Conservation (phyloP, 2,113 vertebrate genomes). For the Hydrolagus affinis region DNA sequence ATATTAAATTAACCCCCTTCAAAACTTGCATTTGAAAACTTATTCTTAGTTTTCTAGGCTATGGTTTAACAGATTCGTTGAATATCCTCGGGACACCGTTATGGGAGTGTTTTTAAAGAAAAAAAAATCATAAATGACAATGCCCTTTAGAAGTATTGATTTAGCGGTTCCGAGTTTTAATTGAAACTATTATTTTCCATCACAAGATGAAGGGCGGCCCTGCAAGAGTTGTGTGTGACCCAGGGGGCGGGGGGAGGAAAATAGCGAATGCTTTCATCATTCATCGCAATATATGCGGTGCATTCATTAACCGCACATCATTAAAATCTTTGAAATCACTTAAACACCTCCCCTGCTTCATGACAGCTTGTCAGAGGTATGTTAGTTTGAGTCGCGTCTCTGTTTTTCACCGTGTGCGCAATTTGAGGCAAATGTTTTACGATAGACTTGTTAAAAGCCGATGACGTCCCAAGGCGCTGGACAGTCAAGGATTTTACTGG, state of each 20-base stretch:
- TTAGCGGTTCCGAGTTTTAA: background rate
- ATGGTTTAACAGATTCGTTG: too few species aligned
- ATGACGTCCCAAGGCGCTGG: too few species aligned
- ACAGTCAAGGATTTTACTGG: too few species aligned
- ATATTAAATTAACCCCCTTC: too few species aligned
- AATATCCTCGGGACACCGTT: too few species aligned
- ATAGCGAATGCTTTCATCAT: background rate
- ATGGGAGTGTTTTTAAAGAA: background rate
- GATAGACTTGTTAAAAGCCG: too few species aligned
- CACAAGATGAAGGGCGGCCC: background rate
- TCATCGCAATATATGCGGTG: background rate
- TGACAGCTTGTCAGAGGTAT: too few species aligned
- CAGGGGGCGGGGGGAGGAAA: background rate
- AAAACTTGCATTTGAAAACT: too few species aligned
- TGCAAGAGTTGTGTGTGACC: background rate
- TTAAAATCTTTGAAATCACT: background rate
- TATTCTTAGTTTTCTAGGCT: too few species aligned
- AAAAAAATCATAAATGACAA: background rate
- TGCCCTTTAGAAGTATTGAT: background rate
- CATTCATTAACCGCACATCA: background rate
- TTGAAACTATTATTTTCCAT: background rate
- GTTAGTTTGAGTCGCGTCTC: too few species aligned
- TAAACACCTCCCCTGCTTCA: background rate
- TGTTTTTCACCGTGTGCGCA: too few species aligned
- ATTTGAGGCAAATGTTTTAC: too few species aligned